These are phyloP conservation scores for Anastrepha ludens DNA, from an alignment of 1,140 invertebrate species.

Conservation along the genomic window DNA sequence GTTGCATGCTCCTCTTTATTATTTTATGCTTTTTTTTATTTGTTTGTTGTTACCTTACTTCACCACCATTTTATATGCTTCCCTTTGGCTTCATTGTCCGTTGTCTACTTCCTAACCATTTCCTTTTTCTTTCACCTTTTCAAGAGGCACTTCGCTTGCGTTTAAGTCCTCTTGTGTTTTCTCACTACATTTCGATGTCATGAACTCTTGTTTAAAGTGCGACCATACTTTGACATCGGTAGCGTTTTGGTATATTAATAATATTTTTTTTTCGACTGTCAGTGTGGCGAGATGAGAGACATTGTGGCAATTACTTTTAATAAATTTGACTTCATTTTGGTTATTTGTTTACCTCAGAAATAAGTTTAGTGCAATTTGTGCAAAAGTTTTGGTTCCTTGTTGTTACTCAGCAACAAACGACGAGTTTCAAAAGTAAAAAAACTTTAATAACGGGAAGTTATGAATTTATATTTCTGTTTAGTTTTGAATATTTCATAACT, in stretches of 20 bases:
- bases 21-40: neutral
- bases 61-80: constrained; percentile 24
- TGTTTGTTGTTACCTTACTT: constrained; percentile 10
- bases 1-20: constrained; percentile 33
- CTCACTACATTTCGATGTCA: constrained; percentile 2
- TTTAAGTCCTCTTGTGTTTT: constrained; percentile 34
- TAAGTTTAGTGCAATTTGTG: too few relatives aligned
- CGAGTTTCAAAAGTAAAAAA: too few relatives aligned
- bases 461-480: too few relatives aligned
- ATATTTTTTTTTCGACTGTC: constrained; percentile 5
- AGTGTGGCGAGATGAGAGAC: neutral
- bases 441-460: too few relatives aligned
- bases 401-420: too few relatives aligned
- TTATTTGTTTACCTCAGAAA: too few relatives aligned
- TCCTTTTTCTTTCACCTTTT: neutral
- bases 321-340: neutral
- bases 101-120: neutral
- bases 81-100: constrained; percentile 54
- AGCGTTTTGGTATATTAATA: constrained; percentile 31
- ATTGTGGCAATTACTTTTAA: neutral
- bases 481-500: too few relatives aligned
- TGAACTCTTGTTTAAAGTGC: constrained; percentile 5
- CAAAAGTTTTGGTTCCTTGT: too few relatives aligned
- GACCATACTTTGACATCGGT: constrained; percentile 28
- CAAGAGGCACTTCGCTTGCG: neutral